Evolutionary conservation across 2,888 invertebrate genomes (phyloP).

Genomic region (Osmoderma eremita): DNA sequence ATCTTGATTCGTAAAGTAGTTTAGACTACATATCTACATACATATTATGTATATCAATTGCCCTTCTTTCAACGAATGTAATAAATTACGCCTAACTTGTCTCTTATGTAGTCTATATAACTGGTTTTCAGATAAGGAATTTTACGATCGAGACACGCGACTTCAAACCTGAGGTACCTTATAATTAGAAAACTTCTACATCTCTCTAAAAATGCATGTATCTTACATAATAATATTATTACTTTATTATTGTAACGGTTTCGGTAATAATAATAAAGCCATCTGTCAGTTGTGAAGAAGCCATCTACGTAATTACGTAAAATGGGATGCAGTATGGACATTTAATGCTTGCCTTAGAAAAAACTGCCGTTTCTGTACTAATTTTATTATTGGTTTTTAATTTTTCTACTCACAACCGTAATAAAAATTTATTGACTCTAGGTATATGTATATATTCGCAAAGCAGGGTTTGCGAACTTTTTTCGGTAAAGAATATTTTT

Average conservation of each 20-base stretch:
- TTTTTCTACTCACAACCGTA: slow-evolving; percentile 6
- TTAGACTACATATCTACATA: too few relatives aligned
- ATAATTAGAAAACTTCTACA: neutral
- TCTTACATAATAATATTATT: slow-evolving; percentile 9
- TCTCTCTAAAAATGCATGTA: slow-evolving; percentile 3
- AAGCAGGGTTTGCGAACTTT: slow-evolving; percentile 1
- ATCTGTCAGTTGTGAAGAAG: neutral
- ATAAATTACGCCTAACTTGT: slow-evolving; percentile 9
- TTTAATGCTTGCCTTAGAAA: too few relatives aligned
- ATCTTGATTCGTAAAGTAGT: too few relatives aligned
- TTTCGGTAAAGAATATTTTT: neutral
- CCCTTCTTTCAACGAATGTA: neutral
- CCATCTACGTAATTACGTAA: too few relatives aligned
- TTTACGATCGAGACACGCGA: slow-evolving; percentile 11
- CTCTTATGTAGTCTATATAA: slow-evolving; percentile 8
- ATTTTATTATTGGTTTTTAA: slow-evolving; percentile 15
- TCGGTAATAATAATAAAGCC: slow-evolving; percentile 3
- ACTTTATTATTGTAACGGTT: slow-evolving; percentile 17
- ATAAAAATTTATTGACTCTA: slow-evolving; percentile 15
- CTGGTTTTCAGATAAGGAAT: slow-evolving; percentile 10
- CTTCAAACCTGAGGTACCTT: slow-evolving; percentile 2
- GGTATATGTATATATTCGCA: neutral
- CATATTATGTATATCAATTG: too few relatives aligned
- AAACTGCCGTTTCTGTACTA: neutral
- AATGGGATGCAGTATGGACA: too few relatives aligned